Evolutionary conservation across 2,113 vertebrate species (phyloP), one percentile per base, ranked within the genome.

Genomic region (Phoxinus phoxinus): DNA sequence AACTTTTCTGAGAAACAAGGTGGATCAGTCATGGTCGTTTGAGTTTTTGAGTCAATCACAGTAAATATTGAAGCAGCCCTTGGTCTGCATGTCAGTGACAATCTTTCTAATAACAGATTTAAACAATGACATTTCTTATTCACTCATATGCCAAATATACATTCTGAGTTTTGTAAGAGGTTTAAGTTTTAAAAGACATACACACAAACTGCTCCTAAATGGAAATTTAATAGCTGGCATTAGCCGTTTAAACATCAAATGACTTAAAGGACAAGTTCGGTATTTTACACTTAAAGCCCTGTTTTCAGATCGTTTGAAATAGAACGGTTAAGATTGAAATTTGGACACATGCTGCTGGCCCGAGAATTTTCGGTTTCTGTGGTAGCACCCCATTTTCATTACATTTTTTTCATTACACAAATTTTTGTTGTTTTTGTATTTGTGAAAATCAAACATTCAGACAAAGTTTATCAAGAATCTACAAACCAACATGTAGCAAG

Each of bases 21-120:
- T 61, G 23, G 35, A 63, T 80, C n/a, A 12, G 35, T 79, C 76
- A 79, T 15, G 37, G 56, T 27, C 5, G 8, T 19, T 80, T 6
- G 37, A 21, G n/a, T 80, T 80, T 63, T 79, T 80, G 63, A 61
- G 19, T 65, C n/a, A 35, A 69, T 69, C 27, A 51, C n/a, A 69
- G 6, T 35, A 41, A 65, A 41, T 67, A 41, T 41, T 81, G 59
- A 41, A 48, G 78, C 25, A 25, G n/a, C 17, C n/a, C 15, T 19
- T 63, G 35, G 21, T 69, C 80, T 69, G n/a, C 21, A 81, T 32
- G 25, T 81, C 15, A 35, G 4, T 73, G 71, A 30, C 46, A 75
- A 15, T 75, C 37, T 80, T 80, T 46, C 58, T 46, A 46, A 80
- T 63, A 63, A 63, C 27, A 80, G 78, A 30, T 80, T 80, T 30